Conservation (phyloP, 2,113 vertebrate genomes). For the Gobiocypris rarus region DNA sequence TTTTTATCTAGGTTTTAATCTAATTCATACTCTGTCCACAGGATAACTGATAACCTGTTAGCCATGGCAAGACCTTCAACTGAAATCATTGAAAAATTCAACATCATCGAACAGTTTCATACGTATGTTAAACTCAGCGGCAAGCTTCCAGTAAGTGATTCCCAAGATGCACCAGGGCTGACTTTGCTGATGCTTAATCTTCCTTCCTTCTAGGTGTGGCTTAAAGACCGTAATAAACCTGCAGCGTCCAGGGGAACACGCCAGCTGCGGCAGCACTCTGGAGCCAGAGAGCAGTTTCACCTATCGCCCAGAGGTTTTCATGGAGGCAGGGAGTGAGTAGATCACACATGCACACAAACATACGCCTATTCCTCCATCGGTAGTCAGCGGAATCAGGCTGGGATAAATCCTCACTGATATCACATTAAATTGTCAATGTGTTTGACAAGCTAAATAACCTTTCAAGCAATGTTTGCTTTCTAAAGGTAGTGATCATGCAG, state of each 20-base stretch:
- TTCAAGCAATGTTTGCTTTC: slow-evolving; percentile 11
- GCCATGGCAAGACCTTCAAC: slow-evolving; percentile 97
- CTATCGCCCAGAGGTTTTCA: slow-evolving; percentile 92
- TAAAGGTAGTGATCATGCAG: background rate
- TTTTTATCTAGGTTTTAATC: too few species aligned
- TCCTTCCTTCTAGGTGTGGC: slow-evolving; percentile 77
- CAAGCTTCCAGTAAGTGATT: background rate
- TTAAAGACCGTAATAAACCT: slow-evolving; percentile 96
- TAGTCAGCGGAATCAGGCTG: slow-evolving; percentile 55
- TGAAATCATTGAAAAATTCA: slow-evolving; percentile 91
- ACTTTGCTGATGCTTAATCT: slow-evolving; percentile 23
- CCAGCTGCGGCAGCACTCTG: slow-evolving; percentile 92
- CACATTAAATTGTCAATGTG: background rate
- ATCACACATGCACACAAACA: slow-evolving; percentile 38
- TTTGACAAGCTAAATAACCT: background rate
- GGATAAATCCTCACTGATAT: background rate
- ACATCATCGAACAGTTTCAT: slow-evolving; percentile 90
- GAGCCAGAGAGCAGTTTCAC: slow-evolving; percentile 93
- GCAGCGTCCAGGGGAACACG: slow-evolving; percentile 94
- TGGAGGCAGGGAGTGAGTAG: slow-evolving; percentile 93
- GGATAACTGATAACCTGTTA: slow-evolving; percentile 94
- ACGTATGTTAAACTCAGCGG: slow-evolving; percentile 72
- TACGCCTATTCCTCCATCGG: slow-evolving; percentile 49
- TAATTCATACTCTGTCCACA: slow-evolving; percentile 60
- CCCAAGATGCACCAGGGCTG: background rate